These are phyloP conservation scores for Chamaetylas fuelleborni DNA, from an alignment of 2,113 vertebrate genomes.

Conservation along the genomic window DNA sequence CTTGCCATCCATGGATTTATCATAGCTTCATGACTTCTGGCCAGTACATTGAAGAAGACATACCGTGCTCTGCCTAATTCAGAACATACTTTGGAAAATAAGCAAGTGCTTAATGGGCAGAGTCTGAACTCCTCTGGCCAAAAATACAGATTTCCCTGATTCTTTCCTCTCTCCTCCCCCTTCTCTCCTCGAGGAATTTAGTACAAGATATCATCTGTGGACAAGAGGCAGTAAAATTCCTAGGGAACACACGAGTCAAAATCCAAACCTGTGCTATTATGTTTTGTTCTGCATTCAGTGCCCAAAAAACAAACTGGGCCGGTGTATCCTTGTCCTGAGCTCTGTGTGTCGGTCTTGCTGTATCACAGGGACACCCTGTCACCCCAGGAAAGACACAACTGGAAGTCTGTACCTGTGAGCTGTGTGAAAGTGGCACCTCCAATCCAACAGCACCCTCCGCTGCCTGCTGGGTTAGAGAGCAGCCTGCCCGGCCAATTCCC, in stretches of 20 bases:
- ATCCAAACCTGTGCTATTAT: not conserved
- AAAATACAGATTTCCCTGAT: not conserved
- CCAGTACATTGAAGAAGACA: not conserved
- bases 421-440: not conserved
- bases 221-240: not conserved
- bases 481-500: not conserved
- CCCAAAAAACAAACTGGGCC: not conserved
- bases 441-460: constrained; percentile 73
- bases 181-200: not conserved
- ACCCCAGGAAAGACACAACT: not conserved
- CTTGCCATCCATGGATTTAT: not conserved
- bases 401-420: not conserved
- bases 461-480: not conserved
- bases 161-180: not conserved
- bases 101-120: not conserved
- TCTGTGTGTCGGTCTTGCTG: not conserved
- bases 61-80: not conserved
- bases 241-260: not conserved
- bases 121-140: not conserved
- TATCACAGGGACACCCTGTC: not conserved
- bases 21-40: not conserved
- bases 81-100: constrained; percentile 24
- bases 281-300: rapidly evolving
- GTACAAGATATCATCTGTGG: not conserved
- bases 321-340: not conserved